Base-by-base conservation (phyloP, 2,888 invertebrate genomes). In the Pocota personata region DNA sequence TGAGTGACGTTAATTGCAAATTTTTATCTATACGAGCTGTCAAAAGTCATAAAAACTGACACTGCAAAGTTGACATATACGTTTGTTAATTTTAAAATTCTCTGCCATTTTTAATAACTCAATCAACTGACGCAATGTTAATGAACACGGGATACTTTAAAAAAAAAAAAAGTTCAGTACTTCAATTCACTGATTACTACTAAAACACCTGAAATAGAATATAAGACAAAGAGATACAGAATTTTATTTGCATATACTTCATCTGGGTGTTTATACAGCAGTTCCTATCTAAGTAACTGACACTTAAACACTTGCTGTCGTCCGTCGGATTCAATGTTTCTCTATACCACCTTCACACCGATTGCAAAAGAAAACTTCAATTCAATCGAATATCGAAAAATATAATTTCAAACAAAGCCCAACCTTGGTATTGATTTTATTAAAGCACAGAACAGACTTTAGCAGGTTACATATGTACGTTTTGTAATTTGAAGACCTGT, bases 351-450 rank as follows among this genome's bases (percentile, higher is more conserved):
- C 40, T 3, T n/a, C 37, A 37, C n/a, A 12, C 4, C n/a, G 14
- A n/a, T 40, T 40, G 40, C 14, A 40, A 40, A 40, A 40, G 12
- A 40, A n/a, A 40, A n/a, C 40, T 3, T 14, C 3, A 40, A 40
- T 1, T 37, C 37, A 40, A 48, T 48, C 5, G 21, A 46, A 46
- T 46, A 57, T 16, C 32, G 4, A 19, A 57, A 16, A 3, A 32
- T 3, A 30, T 19, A 12, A 21, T 57, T 35, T 37, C 8, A 1
- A 57, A 37, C n/a, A 37, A 40, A 40, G 58, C 7, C 14, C 37
- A 8, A 58, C 40, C 24, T 58, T 58, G 37, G 57, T 58, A 37
- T 37, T 21, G n/a, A 37, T 58, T n/a, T 32, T 57, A 57, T 35
- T 57, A 5, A 21, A 58, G 21, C 58, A 27, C 14, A 40, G 7